Percentiles rank a stretch among this genome's conserved stretches.
Conservation (phyloP, 1,140 invertebrate genomes). For the Drosophila pallidifrons region DNA sequence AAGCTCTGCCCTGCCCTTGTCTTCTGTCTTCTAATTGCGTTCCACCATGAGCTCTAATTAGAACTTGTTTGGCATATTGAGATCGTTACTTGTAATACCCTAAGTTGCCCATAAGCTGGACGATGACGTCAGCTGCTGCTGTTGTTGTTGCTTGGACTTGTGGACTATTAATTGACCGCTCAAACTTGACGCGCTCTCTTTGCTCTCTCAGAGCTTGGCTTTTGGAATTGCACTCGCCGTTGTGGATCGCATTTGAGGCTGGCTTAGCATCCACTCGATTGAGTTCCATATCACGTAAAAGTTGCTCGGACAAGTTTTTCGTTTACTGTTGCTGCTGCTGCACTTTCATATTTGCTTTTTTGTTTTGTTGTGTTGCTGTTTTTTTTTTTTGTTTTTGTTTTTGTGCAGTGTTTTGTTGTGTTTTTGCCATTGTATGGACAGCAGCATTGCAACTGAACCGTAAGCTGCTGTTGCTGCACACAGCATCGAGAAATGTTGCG, state of each 20-base stretch:
- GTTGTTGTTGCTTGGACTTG: conserved; percentile 7
- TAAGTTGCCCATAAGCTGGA: not conserved
- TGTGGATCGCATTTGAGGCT: conserved; percentile 22
- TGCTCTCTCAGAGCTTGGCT: conserved; percentile 8
- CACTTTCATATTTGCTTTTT: conserved; percentile 72
- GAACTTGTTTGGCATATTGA: conserved; percentile 50
- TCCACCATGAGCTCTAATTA: conserved; percentile 53
- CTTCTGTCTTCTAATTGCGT: conserved; percentile 38
- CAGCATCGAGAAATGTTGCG: conserved; percentile 29
- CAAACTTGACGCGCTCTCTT: not conserved
- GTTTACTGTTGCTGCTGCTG: conserved; percentile 36
- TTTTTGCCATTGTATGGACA: conserved; percentile 44
- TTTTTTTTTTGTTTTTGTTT: not conserved
- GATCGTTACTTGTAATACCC: conserved; percentile 32
- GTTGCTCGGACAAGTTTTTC: conserved; percentile 70
- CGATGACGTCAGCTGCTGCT: conserved; percentile 50
- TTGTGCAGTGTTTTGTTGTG: not conserved
- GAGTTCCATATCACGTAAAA: conserved; percentile 73
- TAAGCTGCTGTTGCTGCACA: conserved; percentile 37
- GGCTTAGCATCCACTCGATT: conserved; percentile 69
- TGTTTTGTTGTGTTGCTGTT: conserved; percentile 31
- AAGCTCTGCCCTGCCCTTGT: not conserved
- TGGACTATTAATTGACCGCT: conserved; percentile 56
- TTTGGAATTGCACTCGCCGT: conserved; percentile 48
- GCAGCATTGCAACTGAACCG: conserved; percentile 57